Percentiles rank a stretch among this genome's conserved stretches.
Evolutionary conservation across 1,140 invertebrate species (phyloP).

Genomic region (Pristionchus pacificus): DNA sequence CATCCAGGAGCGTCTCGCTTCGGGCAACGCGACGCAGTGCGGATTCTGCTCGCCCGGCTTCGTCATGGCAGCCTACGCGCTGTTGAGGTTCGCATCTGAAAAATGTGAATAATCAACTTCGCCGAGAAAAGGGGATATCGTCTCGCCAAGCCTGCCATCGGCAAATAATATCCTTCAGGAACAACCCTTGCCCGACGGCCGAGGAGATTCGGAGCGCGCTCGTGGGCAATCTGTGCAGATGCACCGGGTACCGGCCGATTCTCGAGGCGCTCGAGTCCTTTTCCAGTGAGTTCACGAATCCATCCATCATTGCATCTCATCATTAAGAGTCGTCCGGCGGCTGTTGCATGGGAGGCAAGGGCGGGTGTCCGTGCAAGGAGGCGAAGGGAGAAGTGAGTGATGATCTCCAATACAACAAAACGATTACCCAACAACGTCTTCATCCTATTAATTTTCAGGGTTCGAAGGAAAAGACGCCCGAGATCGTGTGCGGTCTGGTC

Average conservation of each 20-base stretch:
- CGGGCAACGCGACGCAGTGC: conserved; percentile 74
- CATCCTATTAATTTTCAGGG: too few relatives aligned
- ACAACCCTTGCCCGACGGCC: conserved; percentile 31
- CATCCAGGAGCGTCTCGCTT: conserved; percentile 64
- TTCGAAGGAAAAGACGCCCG: too few relatives aligned
- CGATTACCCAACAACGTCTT: too few relatives aligned
- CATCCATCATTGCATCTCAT: too few relatives aligned
- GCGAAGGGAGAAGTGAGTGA: background rate
- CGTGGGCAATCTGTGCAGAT: conserved; percentile 41
- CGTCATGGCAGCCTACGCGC: conserved; percentile 75
- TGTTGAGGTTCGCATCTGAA: conserved; percentile 10
- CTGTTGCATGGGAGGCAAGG: conserved; percentile 29
- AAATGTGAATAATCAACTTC: too few relatives aligned
- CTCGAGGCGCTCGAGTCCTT: conserved; percentile 37
- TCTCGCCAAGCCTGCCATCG: background rate
- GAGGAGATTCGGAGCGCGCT: conserved; percentile 36
- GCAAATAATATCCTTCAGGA: conserved; percentile 11
- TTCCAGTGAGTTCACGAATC: background rate
- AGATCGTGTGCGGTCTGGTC: background rate
- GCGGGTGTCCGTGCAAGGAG: background rate
- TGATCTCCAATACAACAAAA: background rate
- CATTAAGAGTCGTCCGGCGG: too few relatives aligned
- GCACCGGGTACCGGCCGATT: conserved; percentile 46
- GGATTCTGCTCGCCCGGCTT: conserved; percentile 78
- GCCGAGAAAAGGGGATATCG: too few relatives aligned